phyloP scores from a whole-genome alignment of 2,888 invertebrate species.

The Lysandra bellargus region DNA sequence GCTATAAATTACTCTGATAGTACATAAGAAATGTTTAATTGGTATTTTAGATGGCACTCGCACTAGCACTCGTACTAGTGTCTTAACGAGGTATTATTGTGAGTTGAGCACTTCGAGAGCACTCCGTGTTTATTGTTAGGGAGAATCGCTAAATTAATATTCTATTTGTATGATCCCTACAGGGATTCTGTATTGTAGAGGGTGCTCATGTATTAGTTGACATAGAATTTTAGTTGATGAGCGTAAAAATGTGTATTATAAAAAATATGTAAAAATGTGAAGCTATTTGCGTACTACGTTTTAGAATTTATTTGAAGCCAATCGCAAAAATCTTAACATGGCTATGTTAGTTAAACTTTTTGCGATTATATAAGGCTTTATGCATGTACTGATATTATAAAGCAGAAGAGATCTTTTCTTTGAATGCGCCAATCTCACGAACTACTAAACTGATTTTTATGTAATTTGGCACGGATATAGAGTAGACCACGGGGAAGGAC shows the following conservation, averaged over 20 bases:
- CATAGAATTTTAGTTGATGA: background rate
- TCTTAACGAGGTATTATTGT: constrained; percentile 20
- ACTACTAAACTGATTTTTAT: background rate
- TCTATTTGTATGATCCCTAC: constrained; percentile 16
- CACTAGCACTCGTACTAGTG: constrained; percentile 5
- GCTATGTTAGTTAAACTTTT: too few species aligned
- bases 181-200: constrained; percentile 6
- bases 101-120: background rate
- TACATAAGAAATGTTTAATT: background rate
- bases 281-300: background rate
- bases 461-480: background rate
- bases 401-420: too few species aligned
- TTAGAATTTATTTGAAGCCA: background rate
- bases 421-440: too few species aligned
- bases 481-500: too few species aligned
- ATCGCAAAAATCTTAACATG: background rate
- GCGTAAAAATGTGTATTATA: too few species aligned
- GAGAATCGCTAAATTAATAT: constrained; percentile 1
- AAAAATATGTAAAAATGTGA: background rate
- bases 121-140: background rate
- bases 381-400: background rate
- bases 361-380: too few species aligned
- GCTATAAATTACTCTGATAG: background rate
- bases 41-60: constrained; percentile 14
- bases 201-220: background rate